Percentiles rank a stretch among this genome's conserved stretches.
Conservation (phyloP, 2,113 vertebrate species). For the Thoracochromis brauschi region DNA sequence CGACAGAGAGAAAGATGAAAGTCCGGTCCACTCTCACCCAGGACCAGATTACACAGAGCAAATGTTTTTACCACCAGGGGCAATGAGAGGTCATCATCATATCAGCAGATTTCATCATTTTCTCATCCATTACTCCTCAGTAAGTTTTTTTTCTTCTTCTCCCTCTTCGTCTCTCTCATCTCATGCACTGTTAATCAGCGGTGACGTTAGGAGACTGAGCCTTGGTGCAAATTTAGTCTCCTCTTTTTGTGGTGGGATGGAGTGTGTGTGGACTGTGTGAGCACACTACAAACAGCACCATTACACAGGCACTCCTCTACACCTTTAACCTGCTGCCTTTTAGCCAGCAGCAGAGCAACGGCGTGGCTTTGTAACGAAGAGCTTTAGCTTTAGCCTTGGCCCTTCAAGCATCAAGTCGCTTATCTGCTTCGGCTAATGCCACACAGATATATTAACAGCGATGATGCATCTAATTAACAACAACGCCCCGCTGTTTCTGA, state of each 20-base stretch:
- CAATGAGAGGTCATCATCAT: constrained; percentile 6
- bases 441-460: constrained; percentile 39
- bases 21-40: not conserved
- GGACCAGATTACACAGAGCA: not conserved
- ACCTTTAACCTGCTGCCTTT: not conserved
- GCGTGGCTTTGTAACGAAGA: constrained; percentile 19
- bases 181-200: constrained; percentile 39
- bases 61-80: not conserved
- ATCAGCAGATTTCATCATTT: constrained; percentile 12
- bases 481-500: not conserved
- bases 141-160: not conserved
- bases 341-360: not conserved
- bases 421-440: constrained; percentile 13
- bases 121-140: not conserved
- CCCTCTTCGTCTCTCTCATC: not conserved
- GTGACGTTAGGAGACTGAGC: constrained; percentile 21
- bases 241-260: not conserved
- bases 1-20: not conserved
- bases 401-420: constrained; percentile 35
- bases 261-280: not conserved
- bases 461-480: constrained; percentile 10
- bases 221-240: not conserved
- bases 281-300: constrained; percentile 5
- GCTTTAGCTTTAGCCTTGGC: constrained; percentile 10
- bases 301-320: not conserved